Percentiles rank a stretch among this genome's conserved stretches.
phyloP scores from a whole-genome alignment of 2,113 vertebrate genomes.

The Macroglossus sobrinus region DNA sequence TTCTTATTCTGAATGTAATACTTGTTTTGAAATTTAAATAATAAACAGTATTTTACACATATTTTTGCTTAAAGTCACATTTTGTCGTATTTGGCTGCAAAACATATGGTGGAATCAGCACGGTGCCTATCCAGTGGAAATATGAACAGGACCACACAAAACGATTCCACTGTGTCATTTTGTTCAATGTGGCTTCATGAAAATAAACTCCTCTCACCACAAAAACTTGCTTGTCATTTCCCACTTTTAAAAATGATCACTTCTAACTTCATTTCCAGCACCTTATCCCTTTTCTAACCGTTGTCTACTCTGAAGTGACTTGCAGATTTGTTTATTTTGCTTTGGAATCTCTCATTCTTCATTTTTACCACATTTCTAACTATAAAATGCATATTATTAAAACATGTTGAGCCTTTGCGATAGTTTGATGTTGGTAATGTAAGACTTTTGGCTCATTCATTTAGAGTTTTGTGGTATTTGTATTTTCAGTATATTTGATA shows the following conservation, averaged over 20 bases:
- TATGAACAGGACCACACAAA: slow-evolving; percentile 84
- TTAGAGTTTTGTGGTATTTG: slow-evolving; percentile 54
- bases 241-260: slow-evolving; percentile 74
- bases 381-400: slow-evolving; percentile 64
- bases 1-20: slow-evolving; percentile 78
- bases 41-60: slow-evolving; percentile 79
- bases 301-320: slow-evolving; percentile 68
- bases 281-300: slow-evolving; percentile 64
- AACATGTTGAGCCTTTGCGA: slow-evolving; percentile 52
- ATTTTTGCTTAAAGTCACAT: slow-evolving; percentile 81
- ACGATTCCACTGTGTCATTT: slow-evolving; percentile 81
- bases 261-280: slow-evolving; percentile 58
- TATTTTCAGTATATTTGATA: slow-evolving; percentile 53
- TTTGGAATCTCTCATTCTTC: slow-evolving; percentile 43
- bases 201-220: slow-evolving; percentile 80
- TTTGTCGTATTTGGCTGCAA: slow-evolving; percentile 82
- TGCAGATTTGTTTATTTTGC: slow-evolving; percentile 69
- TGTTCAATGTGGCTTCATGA: slow-evolving; percentile 75
- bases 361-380: slow-evolving; percentile 59
- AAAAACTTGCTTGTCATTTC: slow-evolving; percentile 80
- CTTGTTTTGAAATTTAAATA: slow-evolving; percentile 85
- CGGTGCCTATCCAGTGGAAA: slow-evolving; percentile 80
- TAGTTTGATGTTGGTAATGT: slow-evolving; percentile 28
- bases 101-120: slow-evolving; percentile 72
- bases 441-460: slow-evolving; percentile 56